These are phyloP conservation scores for Argyrosomus regius DNA, from an alignment of 2,797 vertebrate species.

Conservation along the genomic window DNA sequence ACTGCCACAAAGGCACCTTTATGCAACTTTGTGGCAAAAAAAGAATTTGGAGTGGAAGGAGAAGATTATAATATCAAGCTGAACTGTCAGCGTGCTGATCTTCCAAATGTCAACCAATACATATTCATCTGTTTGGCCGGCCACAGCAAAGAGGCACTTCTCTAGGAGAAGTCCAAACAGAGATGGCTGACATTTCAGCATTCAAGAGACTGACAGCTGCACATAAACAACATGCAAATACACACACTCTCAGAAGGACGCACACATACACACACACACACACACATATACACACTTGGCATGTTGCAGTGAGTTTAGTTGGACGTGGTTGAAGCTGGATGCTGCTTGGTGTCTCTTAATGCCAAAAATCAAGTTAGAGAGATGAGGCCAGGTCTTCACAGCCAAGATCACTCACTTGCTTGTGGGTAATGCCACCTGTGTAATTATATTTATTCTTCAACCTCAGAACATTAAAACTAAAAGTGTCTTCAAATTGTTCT, in stretches of 20 bases:
- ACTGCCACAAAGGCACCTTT: slow-evolving; percentile 44
- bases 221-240: slow-evolving; percentile 42
- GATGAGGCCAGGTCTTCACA: not conserved
- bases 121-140: slow-evolving; percentile 73
- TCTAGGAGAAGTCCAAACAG: slow-evolving; percentile 38
- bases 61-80: slow-evolving; percentile 60
- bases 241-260: slow-evolving; percentile 10
- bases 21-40: slow-evolving; percentile 41
- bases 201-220: slow-evolving; percentile 53
- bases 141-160: slow-evolving; percentile 31
- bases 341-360: not conserved
- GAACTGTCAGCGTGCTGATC: slow-evolving; percentile 56
- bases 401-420: not conserved
- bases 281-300: slow-evolving; percentile 8
- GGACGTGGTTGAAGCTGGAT: not conserved
- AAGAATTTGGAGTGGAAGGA: slow-evolving; percentile 21
- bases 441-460: not conserved
- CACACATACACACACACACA: not conserved
- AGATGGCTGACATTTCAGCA: slow-evolving; percentile 68
- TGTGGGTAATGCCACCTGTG: not conserved
- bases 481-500: not conserved
- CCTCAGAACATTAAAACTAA: not conserved
- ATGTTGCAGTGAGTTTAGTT: slow-evolving; percentile 3
- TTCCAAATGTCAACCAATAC: slow-evolving; percentile 73
- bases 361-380: not conserved